Base-by-base conservation (phyloP, 2,113 vertebrate genomes). In the Gallinago undulata region DNA sequence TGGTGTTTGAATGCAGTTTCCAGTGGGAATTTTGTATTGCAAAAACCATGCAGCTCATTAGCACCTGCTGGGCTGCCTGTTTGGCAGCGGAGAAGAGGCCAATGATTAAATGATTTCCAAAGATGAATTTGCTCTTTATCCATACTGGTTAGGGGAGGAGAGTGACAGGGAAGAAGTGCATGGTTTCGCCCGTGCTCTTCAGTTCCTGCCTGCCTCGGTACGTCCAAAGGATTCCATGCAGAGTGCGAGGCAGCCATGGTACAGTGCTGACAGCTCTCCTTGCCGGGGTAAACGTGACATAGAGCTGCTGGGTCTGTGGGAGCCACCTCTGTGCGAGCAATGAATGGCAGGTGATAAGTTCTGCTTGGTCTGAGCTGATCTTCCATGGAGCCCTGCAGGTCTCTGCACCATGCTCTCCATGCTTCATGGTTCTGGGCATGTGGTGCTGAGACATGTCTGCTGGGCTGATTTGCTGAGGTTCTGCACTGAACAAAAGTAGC, bases 211-310 rank as follows among this genome's bases (percentile, higher is more conserved):
- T 82, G 76, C 39, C 76, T 81, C 37, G 4, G 48, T 50, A 15
- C n/a, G 30, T 63, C 60, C 33, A 23, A 56, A 79, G 37, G 27
- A 47, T 84, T 51, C 55, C 33, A 27, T 13, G 55, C 28, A 48
- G 50, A 33, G 62, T 22, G 50, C 13, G 8, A 41, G 18, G 43
- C 31, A 53, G n/a, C 50, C 37, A 6, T 12, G 16, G n/a, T 41
- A 19, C 24, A 60, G 51, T 28, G 45, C 51, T 76, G 57, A 50
- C 63, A 86, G 63, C 57, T 55, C 25, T 59, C 22, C n/a, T 33
- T 48, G 25, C n/a, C 1, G 0, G 30, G 23, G 11, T 67, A 43
- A 22, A 60, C 3, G 1, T 31, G 72, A 27, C 0, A 0, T 6
- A n/a, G 35, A 66, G 51, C 82, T 87, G 37, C 63, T 53, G 57